Conservation (phyloP, 2,113 vertebrate genomes). For the Paramisgurnus dabryanus region DNA sequence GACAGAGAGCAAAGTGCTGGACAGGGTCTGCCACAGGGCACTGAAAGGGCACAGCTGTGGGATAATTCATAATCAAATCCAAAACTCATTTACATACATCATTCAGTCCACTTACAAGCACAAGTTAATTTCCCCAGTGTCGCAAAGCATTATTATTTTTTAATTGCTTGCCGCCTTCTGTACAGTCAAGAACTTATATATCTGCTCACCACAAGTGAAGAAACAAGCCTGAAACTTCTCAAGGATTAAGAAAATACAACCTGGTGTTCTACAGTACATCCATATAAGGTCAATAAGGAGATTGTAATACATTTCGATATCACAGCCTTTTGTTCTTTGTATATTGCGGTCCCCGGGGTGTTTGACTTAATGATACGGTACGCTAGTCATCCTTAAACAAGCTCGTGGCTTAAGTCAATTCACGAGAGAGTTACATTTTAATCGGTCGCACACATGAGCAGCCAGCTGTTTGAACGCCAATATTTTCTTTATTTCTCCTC, state of each 20-base stretch:
- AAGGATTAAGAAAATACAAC: constrained; percentile 12
- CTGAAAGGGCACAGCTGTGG: constrained; percentile 32
- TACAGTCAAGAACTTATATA: neutral
- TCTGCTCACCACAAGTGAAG: neutral
- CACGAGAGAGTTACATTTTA: neutral
- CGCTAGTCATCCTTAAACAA: neutral
- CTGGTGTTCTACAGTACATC: neutral
- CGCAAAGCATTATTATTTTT: constrained; percentile 33
- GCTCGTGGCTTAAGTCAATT: neutral
- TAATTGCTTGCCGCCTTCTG: constrained; percentile 35
- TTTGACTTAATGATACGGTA: neutral
- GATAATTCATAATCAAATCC: constrained; percentile 20
- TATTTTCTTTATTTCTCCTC: constrained; percentile 49
- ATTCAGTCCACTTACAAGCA: constrained; percentile 6
- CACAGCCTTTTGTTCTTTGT: neutral
- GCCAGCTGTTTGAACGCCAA: constrained; percentile 24
- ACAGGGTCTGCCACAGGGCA: neutral
- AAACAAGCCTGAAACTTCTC: neutral
- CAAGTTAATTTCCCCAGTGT: constrained; percentile 41
- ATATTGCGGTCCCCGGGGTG: neutral
- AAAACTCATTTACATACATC: constrained; percentile 36
- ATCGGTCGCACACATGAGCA: neutral
- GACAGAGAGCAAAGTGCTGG: neutral
- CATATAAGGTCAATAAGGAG: neutral
- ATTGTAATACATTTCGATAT: neutral